These are phyloP conservation scores for Macroglossus sobrinus DNA, from an alignment of 2,113 vertebrate genomes.

Conservation along the genomic window DNA sequence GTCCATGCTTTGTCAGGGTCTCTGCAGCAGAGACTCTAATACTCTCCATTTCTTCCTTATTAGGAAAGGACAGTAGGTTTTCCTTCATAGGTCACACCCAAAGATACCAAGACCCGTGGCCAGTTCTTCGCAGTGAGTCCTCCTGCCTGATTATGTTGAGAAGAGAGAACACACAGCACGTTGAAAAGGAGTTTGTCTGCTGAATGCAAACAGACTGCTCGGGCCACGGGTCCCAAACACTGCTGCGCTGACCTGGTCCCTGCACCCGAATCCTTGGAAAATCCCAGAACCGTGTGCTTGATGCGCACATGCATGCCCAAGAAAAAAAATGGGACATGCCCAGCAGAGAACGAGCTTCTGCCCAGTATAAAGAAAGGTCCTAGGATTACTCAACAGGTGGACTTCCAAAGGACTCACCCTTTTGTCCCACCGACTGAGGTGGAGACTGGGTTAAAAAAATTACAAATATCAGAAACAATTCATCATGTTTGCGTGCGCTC, in stretches of 20 bases:
- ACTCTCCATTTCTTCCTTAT: background rate
- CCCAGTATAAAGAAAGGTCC: too few relatives aligned
- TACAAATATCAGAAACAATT: background rate
- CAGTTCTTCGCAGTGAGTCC: background rate
- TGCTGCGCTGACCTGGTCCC: rapidly evolving
- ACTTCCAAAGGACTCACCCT: background rate
- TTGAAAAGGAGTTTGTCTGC: background rate
- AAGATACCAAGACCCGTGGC: background rate
- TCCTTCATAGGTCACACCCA: background rate
- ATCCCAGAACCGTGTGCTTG: background rate
- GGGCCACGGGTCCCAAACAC: background rate
- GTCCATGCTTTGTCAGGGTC: background rate
- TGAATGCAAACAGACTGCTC: too few relatives aligned
- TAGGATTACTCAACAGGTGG: background rate
- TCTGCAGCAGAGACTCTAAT: background rate
- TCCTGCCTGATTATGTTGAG: background rate
- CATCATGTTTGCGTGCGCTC: background rate
- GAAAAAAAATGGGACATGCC: background rate
- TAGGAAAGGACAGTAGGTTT: background rate
- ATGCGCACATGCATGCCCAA: rapidly evolving
- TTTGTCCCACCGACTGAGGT: background rate
- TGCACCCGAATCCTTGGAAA: background rate
- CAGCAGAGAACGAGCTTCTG: background rate
- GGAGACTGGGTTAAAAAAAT: background rate
- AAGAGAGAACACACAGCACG: background rate